Percentiles rank a stretch among this genome's conserved stretches.
Conservation (phyloP, 2,888 invertebrate genomes). For the Zaprionus bogoriensis region DNA sequence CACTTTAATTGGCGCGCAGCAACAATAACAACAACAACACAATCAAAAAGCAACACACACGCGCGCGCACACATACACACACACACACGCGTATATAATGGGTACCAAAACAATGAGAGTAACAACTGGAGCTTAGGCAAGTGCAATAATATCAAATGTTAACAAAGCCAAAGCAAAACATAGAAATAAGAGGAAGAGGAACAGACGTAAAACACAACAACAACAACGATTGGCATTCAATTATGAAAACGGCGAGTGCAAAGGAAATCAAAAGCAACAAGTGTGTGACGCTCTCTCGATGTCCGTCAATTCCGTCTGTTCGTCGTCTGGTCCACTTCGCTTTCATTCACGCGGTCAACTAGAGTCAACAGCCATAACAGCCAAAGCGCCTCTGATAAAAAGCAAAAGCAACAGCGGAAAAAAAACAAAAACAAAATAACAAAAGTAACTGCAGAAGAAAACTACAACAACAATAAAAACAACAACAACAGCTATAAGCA, state of each 20-base stretch:
- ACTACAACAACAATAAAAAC: constrained; percentile 11
- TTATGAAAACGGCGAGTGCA: constrained; percentile 24
- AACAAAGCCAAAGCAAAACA: constrained; percentile 41
- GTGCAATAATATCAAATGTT: constrained; percentile 31
- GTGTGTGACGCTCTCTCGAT: constrained; percentile 56
- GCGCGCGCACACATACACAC: constrained; percentile 20
- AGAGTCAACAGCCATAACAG: constrained; percentile 51
- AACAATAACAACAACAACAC: constrained; percentile 8
- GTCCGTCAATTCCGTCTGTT: constrained; percentile 17
- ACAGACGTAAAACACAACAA: constrained; percentile 32
- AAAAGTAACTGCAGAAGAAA: constrained; percentile 31
- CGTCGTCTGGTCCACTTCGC: constrained; percentile 51
- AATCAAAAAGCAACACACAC: neutral
- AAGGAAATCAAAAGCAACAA: constrained; percentile 70
- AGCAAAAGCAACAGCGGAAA: constrained; percentile 26
- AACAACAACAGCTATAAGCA: constrained; percentile 14
- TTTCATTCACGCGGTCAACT: constrained; percentile 72
- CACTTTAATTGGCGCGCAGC: constrained; percentile 52
- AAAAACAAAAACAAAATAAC: constrained; percentile 22
- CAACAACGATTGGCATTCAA: constrained; percentile 42
- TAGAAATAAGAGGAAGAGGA: constrained; percentile 23
- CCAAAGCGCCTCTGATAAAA: constrained; percentile 33
- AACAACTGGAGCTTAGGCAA: constrained; percentile 26
- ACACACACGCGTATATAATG: neutral
- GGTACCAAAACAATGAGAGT: constrained; percentile 26